A percentile compares a stretch with the other conserved stretches of the same genome.
phyloP scores from a whole-genome alignment of 1,140 invertebrate species.

The Lordiphosa stackelbergi region DNA sequence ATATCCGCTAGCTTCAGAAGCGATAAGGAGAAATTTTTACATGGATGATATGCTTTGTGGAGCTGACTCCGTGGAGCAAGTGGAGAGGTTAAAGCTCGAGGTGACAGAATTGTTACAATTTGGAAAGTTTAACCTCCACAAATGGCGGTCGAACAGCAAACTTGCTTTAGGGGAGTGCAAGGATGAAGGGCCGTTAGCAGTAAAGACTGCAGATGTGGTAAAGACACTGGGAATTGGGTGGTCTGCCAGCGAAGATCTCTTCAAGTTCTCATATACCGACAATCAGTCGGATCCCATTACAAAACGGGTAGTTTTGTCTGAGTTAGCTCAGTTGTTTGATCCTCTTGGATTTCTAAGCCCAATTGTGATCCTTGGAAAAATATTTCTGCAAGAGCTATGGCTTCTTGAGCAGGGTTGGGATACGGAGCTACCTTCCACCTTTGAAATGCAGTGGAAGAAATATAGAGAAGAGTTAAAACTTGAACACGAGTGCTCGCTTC shows the following conservation, averaged over 20 bases:
- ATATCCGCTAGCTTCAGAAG: no score
- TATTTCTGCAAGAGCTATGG: conserved; percentile 15
- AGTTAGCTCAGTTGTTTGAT: conserved; percentile 20
- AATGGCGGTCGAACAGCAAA: not conserved
- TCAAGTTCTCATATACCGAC: not conserved
- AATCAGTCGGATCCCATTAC: conserved; percentile 1
- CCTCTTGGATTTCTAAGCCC: conserved; percentile 10
- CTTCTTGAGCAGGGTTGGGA: conserved; percentile 8
- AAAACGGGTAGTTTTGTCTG: conserved; percentile 1
- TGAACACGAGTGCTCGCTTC: not conserved
- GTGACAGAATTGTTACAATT: not conserved
- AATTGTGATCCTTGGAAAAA: conserved; percentile 12
- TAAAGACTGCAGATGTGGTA: not conserved
- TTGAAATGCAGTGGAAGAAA: conserved; percentile 4
- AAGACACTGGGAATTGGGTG: conserved; percentile 3
- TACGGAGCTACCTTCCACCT: conserved; percentile 1
- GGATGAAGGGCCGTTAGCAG: not conserved
- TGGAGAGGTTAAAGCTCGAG: not conserved
- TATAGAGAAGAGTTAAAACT: not conserved
- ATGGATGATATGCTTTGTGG: conserved; percentile 1
- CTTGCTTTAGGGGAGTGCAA: not conserved
- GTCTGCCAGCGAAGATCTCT: not conserved
- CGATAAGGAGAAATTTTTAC: conserved; percentile 2
- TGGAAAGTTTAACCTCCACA: not conserved
- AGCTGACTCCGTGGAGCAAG: not conserved